Base-by-base conservation (phyloP, 2,113 vertebrate species). In the Corapipo altera region DNA sequence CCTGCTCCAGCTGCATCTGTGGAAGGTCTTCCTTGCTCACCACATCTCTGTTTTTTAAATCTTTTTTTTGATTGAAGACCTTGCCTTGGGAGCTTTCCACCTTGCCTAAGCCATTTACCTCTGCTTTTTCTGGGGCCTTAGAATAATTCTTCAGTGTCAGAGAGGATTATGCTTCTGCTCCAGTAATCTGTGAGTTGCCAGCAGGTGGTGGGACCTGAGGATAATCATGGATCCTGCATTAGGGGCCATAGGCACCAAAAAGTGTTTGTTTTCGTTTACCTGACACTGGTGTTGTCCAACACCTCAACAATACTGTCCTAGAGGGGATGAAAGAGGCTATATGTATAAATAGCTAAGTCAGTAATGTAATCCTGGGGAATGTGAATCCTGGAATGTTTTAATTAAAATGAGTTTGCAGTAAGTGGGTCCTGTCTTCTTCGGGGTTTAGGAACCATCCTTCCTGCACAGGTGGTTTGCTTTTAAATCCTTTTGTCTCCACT, bases 341-440 rank as follows among this genome's bases (percentile, higher is more conserved):
- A 44, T 37, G 27, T 89, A n/a, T 80, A 91, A 95, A 74, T 59
- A 81, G 37, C 59, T 61, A 81, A 81, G 0, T 78, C 73, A 37
- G 92, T 91, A 95, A 94, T 81, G 83, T 51, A 87, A 91, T 74
- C 86, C 86, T 39, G 41, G 26, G 96, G 92, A 93, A 93, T 96
- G 88, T 18, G 46, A 58, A 64, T 91, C 70, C 92, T 89, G 91
- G 92, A 89, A 95, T 96, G 85, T 95, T 96, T 92, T 96, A 92
- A 96, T 96, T 96, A 96, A 96, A 94, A 84, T 84, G 57, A 59
- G 44, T 96, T 94, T 88, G 85, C 44, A 80, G 20, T 90, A 88
- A 83, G 44, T 35, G 74, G 64, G 61, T 74, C n/a, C 52, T 59
- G 11, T 83, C 55, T 10, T 95, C 85, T 80, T 52, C 49, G 48